phyloP scores from a whole-genome alignment of 1,140 invertebrate genomes.

The Aphelinus atriplicis region DNA sequence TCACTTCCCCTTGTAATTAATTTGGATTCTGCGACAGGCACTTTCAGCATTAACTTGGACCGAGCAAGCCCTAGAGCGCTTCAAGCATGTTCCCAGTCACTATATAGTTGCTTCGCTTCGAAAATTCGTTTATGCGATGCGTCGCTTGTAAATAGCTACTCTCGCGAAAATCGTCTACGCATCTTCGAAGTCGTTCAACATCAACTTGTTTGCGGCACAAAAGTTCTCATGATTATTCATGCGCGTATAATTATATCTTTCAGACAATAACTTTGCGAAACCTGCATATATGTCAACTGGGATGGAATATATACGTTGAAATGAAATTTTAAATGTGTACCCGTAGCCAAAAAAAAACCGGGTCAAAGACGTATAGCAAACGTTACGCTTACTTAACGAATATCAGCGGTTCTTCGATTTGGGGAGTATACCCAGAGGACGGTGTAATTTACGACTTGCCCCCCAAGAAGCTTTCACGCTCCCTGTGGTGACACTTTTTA shows the following conservation, averaged over 20 bases:
- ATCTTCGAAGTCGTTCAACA: background rate
- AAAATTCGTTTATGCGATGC: slow-evolving; percentile 24
- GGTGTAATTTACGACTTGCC: slow-evolving; percentile 11
- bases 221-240: background rate
- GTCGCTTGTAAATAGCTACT: slow-evolving; percentile 1
- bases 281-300: too few relatives aligned
- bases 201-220: background rate
- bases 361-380: background rate
- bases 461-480: background rate
- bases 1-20: slow-evolving; percentile 53
- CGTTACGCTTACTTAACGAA: background rate
- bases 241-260: background rate
- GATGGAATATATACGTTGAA: background rate
- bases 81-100: slow-evolving; percentile 5
- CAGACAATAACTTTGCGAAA: too few relatives aligned
- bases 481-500: slow-evolving; percentile 5
- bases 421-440: slow-evolving; percentile 8
- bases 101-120: background rate
- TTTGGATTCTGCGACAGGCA: slow-evolving; percentile 53
- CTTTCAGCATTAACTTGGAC: slow-evolving; percentile 47
- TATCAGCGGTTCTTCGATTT: slow-evolving; percentile 9
- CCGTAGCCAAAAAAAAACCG: background rate
- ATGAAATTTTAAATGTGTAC: background rate
- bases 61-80: slow-evolving; percentile 5
- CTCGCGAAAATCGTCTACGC: background rate